These are phyloP conservation scores for Seriola rivoliana DNA, from an alignment of 2,113 vertebrate genomes.

Conservation along the genomic window DNA sequence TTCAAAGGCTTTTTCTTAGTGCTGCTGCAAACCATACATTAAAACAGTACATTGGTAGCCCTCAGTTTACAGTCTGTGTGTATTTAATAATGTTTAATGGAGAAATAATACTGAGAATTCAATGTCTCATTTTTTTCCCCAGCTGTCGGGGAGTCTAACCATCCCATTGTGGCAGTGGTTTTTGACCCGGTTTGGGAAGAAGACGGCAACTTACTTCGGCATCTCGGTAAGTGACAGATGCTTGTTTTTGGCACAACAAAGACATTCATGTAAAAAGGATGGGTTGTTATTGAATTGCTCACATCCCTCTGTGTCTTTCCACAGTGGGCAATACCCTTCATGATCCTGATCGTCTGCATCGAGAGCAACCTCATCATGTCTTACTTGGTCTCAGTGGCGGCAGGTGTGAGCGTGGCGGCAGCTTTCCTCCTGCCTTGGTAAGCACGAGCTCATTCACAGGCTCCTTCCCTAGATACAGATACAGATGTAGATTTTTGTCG, in stretches of 20 bases:
- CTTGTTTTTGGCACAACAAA: background rate
- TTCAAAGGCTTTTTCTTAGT: background rate
- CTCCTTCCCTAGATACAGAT: background rate
- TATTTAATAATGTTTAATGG: background rate
- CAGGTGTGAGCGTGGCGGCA: constrained; percentile 91
- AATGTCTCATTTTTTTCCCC: background rate
- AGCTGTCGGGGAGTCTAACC: constrained; percentile 92
- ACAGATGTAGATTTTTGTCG: background rate
- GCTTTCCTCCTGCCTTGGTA: constrained; percentile 95
- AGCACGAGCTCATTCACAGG: constrained; percentile 46
- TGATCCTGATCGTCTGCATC: constrained; percentile 86
- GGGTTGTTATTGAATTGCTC: background rate
- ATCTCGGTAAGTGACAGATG: constrained; percentile 85
- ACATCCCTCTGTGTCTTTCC: constrained; percentile 5
- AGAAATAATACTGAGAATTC: background rate
- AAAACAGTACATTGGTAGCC: background rate
- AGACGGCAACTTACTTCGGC: constrained; percentile 91
- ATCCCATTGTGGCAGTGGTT: constrained; percentile 98
- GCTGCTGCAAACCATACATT: background rate
- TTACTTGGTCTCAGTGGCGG: constrained; percentile 88
- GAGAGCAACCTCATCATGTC: constrained; percentile 87
- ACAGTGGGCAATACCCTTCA: constrained; percentile 93
- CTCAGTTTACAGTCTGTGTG: background rate
- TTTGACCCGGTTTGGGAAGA: constrained; percentile 93
- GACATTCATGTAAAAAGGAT: background rate